Base-by-base conservation (phyloP, 1,140 invertebrate genomes). In the Musca vetustissima region DNA sequence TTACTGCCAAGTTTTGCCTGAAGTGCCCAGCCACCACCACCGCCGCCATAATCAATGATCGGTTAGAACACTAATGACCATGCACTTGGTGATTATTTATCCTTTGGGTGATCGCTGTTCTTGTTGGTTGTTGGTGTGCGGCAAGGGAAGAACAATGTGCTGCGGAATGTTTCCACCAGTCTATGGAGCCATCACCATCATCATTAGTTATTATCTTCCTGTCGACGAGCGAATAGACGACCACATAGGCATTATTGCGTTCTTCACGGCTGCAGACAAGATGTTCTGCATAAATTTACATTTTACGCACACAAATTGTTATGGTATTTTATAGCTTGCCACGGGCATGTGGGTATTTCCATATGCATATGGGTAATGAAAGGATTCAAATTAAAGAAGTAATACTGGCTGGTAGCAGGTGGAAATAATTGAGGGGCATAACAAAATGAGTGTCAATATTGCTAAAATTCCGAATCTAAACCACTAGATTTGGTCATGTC, bases 221-320 rank as follows among this genome's bases (percentile, higher is more conserved):
- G 49, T 21, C 49, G n/a, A 22, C 17, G 49, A 1, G n/a, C n/a
- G 17, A 52, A 22, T 21, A 61, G 57, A 61, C 57, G 36, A 17
- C 32, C 17, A 17, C 57, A 61, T 61, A 61, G 36, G 24, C 57
- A 61, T 61, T 21, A 61, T 32, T 61, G 57, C 57, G 36, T 28
- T 61, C 57, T 48, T 65, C 64, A 50, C 64, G 43, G 48, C 65
- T 50, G 50, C 47, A 28, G 52, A 67, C 69, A 70, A 70, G 66
- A 70, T 70, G 69, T 68, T 68, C 66, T 64, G 66, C 69, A 70
- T 70, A 64, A 67, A 68, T 70, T 70, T 65, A 25, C 64, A 52
- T 61, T 70, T 66, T 65, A 70, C 69, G 69, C 69, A 70, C 69
- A 61, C 36, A 43, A 43, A 43, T 43, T 43, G 36, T 43, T 43